Evolutionary conservation across 2,888 invertebrate species (phyloP).

Genomic region (Acrobasis suavella): DNA sequence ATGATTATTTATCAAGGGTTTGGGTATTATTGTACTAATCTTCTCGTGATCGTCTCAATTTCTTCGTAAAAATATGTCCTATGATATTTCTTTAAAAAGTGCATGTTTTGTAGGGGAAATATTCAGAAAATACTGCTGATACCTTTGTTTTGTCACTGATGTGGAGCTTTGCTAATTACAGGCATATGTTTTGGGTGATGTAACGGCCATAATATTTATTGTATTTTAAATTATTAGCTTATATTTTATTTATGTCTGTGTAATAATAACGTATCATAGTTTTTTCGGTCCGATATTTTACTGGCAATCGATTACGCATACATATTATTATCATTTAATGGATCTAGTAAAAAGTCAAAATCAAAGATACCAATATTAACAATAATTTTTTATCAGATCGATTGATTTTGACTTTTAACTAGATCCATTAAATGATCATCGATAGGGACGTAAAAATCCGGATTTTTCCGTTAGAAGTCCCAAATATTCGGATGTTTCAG

Average conservation of each 20-base stretch:
- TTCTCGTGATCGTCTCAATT: neutral
- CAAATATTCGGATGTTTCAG: no score
- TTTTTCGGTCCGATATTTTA: neutral
- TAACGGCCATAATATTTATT: constrained; percentile 75
- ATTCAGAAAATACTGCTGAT: neutral
- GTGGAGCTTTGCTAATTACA: constrained; percentile 55
- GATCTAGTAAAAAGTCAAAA: no score
- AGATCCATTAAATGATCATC: no score
- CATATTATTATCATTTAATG: no score
- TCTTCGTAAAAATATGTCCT: neutral
- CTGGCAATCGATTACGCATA: neutral
- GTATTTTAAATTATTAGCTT: constrained; percentile 34
- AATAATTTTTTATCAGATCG: no score
- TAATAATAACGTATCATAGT: constrained; percentile 31
- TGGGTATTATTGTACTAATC: neutral
- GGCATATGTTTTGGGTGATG: constrained; percentile 68
- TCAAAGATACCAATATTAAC: no score
- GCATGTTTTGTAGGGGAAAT: neutral
- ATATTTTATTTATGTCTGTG: constrained; percentile 30
- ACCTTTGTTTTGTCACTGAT: constrained; percentile 24
- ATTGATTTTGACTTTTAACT: no score
- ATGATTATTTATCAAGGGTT: no score
- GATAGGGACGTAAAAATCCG: no score
- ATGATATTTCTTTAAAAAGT: neutral
- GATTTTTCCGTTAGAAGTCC: no score